Evolutionary conservation across 2,113 vertebrate genomes (phyloP), one percentile per base, ranked within the genome.

Genomic region (Parus major): DNA sequence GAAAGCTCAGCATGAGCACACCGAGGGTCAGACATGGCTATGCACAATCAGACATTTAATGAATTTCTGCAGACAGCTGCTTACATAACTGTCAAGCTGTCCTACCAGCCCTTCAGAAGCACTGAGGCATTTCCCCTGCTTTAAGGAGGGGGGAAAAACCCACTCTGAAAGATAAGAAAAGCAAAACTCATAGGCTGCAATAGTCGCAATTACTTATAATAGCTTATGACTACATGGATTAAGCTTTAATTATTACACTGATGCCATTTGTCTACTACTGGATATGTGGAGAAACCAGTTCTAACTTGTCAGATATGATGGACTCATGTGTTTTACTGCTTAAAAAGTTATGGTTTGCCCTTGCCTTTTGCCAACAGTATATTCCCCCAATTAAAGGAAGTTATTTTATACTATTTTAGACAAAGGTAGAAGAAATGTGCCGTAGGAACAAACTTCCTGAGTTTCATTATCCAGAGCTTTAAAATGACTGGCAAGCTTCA

Each of bases 31-130:
- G 87, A 92, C 83, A 24, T 23, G 82, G 95, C 92, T 73, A 33
- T 53, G 90, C 61, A 77, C 92, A 85, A 93, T 86, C 91, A 95
- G 92, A 89, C 77, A 87, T 92, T 88, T 95, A 96, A 97, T 97
- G 92, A 95, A 96, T 94, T 95, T 95, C 93, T 97, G 90, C 90
- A 95, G 87, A 92, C 96, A 96, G 90, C 80, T 92, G 90, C 85
- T 96, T 97, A 92, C 75, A 78, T 73, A 96, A 93, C 78, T 82
- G 92, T 82, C 92, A 95, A 88, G 95, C 70, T 91, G 55, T 56
- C 56, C 91, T 69, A 92, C 63, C 50, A 95, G 90, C 59, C 75
- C 90, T 92, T 94, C 81, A 87, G 75, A 92, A 92, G 81, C 90
- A 92, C 86, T 64, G 69, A 96, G 80, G 69, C 88, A 95, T 92